phyloP scores from a whole-genome alignment of 2,888 invertebrate species.

The Lycaena phlaeas region DNA sequence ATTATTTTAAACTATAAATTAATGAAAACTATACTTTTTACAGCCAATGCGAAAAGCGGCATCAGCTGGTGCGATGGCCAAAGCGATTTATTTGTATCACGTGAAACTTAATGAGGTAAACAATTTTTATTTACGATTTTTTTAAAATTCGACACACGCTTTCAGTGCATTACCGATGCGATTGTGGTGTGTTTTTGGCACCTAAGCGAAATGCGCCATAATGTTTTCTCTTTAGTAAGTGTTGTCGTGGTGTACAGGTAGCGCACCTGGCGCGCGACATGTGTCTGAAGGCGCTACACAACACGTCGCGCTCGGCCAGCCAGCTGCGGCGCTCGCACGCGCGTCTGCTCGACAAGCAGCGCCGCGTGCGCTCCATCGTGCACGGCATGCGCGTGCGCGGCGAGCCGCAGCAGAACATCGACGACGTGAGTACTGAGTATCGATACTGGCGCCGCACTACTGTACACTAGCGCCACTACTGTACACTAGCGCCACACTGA shows the following conservation, averaged over 20 bases:
- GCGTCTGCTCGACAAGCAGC: constrained; percentile 88
- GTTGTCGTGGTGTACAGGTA: constrained; percentile 27
- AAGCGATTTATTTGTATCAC: constrained; percentile 73
- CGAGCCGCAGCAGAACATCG: constrained; percentile 83
- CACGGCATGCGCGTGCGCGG: constrained; percentile 85
- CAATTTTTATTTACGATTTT: no score
- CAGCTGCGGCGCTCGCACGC: constrained; percentile 63
- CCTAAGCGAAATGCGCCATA: no score
- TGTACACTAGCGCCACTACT: no score
- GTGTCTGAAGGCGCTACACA: constrained; percentile 46
- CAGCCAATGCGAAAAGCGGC: constrained; percentile 82
- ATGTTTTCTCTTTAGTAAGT: no score
- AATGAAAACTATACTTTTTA: no score
- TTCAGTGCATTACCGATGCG: no score
- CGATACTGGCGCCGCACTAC: no score
- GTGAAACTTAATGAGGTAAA: constrained; percentile 66
- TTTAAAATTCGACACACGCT: no score
- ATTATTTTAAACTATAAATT: no score
- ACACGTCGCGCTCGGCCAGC: constrained; percentile 30
- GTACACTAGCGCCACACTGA: no score
- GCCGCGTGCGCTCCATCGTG: constrained; percentile 86
- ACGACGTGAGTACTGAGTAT: constrained; percentile 75
- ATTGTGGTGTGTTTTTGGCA: no score
- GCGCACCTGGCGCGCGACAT: constrained; percentile 38
- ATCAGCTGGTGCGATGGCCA: constrained; percentile 80